These are phyloP conservation scores for Sceloporus tristichus DNA, from an alignment of 2,113 vertebrate species.

Conservation along the genomic window DNA sequence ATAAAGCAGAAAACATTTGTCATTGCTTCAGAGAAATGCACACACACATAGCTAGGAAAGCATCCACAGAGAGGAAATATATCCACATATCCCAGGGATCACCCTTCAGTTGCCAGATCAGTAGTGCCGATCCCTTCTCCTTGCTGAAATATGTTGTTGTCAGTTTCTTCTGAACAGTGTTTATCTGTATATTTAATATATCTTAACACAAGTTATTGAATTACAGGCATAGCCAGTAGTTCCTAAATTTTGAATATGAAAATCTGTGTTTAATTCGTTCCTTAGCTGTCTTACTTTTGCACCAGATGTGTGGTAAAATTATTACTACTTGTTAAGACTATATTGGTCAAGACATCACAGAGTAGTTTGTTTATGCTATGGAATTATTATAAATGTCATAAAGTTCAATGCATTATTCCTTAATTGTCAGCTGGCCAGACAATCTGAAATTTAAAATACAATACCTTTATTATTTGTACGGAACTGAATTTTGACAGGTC, in stretches of 20 bases:
- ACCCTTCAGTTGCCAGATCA: background rate
- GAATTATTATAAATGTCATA: no score
- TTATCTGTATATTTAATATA: background rate
- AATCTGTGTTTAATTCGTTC: background rate
- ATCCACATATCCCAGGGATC: background rate
- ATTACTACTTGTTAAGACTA: background rate
- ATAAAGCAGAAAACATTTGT: background rate
- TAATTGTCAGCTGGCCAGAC: background rate
- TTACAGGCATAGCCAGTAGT: background rate
- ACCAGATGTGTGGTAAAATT: background rate
- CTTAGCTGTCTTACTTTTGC: no score
- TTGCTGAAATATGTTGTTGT: no score
- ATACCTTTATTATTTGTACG: no score
- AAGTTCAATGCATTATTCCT: no score
- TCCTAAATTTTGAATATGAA: no score
- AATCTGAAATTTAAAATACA: no score
- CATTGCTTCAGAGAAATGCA: background rate
- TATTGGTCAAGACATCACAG: background rate
- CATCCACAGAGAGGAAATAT: background rate
- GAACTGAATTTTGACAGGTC: background rate
- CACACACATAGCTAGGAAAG: background rate
- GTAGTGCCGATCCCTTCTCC: background rate
- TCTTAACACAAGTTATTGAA: background rate
- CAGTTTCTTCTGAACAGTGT: background rate
- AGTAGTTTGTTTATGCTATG: background rate